Base-by-base conservation (phyloP, 2,113 vertebrate genomes). In the Pseudolaguvia tuberculata region DNA sequence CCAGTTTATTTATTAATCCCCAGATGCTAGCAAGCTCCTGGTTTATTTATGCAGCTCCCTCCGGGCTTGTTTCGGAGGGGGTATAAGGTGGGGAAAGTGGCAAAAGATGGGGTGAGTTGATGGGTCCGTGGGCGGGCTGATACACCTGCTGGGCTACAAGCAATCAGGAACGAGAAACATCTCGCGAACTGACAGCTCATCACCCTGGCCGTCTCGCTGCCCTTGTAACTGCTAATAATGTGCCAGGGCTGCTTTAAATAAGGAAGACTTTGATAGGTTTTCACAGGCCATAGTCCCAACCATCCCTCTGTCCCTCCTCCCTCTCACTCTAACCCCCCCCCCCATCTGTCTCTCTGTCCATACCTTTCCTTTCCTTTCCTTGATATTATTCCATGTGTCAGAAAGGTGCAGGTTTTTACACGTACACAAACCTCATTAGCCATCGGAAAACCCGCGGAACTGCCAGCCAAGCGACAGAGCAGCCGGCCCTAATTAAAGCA, bases 141-240 rank as follows among this genome's bases (percentile, higher is more conserved):
- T 84, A 87, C 90, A 92, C 90, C 91, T 90, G 90, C 90, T 90
- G 90, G 79, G 87, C 83, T 90, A 91, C 90, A 91, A 89, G 87
- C 89, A 87, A 85, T 89, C 88, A 87, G 86, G 87, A 89, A 87
- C 83, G 85, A 86, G 83, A 86, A 87, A 88, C 89, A 88, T 90
- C 91, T 88, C 86, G 83, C 70, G 84, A 87, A 86, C 87, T 92
- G 91, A 91, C 90, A 92, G 88, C 84, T 88, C 75, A 78, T 76
- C 80, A 80, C 81, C 81, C 81, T 82, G 82, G 83, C 88, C 87
- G 84, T 86, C 85, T 82, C 80, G 79, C 87, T 90, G 90, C 85
- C 88, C 89, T 90, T 91, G 88, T 91, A 91, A 88, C 86, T n/a
- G 87, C 88, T 90, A 89, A 91, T 89, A 90, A 90, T 88, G 86